Evolutionary conservation across 1,140 invertebrate species (phyloP).

Genomic region (Drosophila ambigua): DNA sequence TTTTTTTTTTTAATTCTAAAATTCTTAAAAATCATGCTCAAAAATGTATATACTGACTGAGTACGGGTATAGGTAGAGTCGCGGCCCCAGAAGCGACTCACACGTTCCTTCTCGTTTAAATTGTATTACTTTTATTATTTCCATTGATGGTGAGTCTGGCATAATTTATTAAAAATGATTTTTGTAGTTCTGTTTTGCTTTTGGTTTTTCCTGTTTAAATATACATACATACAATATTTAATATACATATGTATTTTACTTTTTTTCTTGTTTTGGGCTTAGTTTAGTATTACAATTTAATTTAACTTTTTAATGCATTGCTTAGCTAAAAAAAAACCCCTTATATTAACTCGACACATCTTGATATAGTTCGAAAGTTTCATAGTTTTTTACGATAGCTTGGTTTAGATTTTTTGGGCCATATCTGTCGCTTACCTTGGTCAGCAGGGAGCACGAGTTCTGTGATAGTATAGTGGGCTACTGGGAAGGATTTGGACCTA

Average conservation of each 20-base stretch:
- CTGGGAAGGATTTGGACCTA: constrained; percentile 5
- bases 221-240: constrained; percentile 51
- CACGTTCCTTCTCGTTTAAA: no score
- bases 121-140: constrained; percentile 57
- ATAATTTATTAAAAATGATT: constrained; percentile 74
- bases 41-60: no score
- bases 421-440: constrained; percentile 4
- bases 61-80: no score
- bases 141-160: constrained; percentile 58
- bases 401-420: constrained; percentile 5
- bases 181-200: constrained; percentile 26
- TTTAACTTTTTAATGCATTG: constrained; percentile 76
- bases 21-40: no score
- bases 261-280: constrained; percentile 24
- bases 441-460: neutral
- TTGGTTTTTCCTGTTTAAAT: constrained; percentile 67
- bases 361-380: constrained; percentile 63
- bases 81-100: no score
- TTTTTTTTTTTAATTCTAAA: no score
- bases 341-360: constrained; percentile 69
- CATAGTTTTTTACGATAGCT: constrained; percentile 19
- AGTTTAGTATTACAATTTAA: constrained; percentile 71
- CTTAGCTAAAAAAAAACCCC: constrained; percentile 77
- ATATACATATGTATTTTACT: constrained; percentile 37
- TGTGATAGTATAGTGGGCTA: neutral